phyloP scores from a whole-genome alignment of 2,797 vertebrate genomes.

The Anomalospiza imberbis region DNA sequence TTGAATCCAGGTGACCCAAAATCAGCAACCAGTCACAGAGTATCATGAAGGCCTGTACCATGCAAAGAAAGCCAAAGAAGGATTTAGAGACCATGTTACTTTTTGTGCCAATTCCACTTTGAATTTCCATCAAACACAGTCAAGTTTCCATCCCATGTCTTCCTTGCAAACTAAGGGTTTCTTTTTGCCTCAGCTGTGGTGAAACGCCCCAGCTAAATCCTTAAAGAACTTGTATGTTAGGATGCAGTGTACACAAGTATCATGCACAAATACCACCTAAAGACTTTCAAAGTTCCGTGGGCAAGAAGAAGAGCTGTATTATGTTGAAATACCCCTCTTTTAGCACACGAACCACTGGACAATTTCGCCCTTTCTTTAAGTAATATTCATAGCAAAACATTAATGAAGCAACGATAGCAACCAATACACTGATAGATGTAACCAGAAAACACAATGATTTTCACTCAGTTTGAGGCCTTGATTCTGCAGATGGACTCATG shows the following conservation, averaged over 20 bases:
- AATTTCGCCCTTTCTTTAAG: background rate
- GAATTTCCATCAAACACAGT: background rate
- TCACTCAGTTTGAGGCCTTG: background rate
- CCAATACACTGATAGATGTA: background rate
- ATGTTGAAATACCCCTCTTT: background rate
- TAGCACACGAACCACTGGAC: background rate
- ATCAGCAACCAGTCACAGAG: conserved; percentile 87
- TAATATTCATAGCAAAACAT: background rate
- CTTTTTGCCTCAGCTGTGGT: background rate
- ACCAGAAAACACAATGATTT: background rate
- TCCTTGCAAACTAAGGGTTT: background rate
- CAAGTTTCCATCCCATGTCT: background rate
- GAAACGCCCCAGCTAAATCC: background rate
- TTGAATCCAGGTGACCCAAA: conserved; percentile 80
- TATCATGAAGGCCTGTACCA: conserved; percentile 81
- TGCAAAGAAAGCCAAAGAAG: conserved; percentile 14
- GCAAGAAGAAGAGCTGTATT: background rate
- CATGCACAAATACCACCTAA: background rate
- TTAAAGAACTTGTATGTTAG: background rate
- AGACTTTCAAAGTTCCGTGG: background rate
- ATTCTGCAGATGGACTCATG: background rate
- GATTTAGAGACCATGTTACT: background rate
- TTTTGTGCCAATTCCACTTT: background rate
- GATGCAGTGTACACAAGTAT: background rate
- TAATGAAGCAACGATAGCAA: background rate